Evolutionary conservation across 2,888 invertebrate species (phyloP).

Genomic region (Seladonia tumulorum): DNA sequence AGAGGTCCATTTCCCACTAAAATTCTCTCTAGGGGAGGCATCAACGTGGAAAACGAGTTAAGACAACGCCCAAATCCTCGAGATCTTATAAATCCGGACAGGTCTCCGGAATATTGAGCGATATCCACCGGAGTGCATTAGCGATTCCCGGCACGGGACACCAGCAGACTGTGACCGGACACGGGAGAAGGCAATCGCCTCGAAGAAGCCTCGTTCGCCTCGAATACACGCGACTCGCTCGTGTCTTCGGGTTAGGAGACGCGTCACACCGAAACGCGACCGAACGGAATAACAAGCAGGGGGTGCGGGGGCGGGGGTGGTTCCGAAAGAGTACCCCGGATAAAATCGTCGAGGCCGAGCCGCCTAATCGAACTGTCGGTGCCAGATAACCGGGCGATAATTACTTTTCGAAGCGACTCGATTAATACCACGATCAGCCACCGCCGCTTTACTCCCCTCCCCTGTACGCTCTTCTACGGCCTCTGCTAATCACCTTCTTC

Average conservation of each 20-base stretch:
- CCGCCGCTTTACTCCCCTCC: constrained; percentile 37
- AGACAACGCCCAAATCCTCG: background rate
- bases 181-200: background rate
- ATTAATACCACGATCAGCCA: constrained; percentile 67
- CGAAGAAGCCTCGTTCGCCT: constrained; percentile 7
- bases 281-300: constrained; percentile 1
- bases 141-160: constrained; percentile 6
- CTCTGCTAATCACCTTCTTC: constrained; percentile 38
- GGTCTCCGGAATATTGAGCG: background rate
- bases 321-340: background rate
- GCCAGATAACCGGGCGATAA: constrained; percentile 73
- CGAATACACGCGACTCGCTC: background rate
- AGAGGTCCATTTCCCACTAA: background rate
- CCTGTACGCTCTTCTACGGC: constrained; percentile 51
- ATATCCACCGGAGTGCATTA: background rate
- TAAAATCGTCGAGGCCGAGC: constrained; percentile 48
- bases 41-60: background rate
- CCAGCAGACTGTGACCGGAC: background rate
- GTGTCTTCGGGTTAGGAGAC: background rate
- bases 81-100: background rate
- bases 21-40: background rate
- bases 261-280: background rate
- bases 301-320: background rate
- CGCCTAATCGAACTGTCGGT: constrained; percentile 70
- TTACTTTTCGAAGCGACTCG: constrained; percentile 73